phyloP scores from a whole-genome alignment of 1,140 invertebrate genomes.

The Pseudobourletiella spinata region DNA sequence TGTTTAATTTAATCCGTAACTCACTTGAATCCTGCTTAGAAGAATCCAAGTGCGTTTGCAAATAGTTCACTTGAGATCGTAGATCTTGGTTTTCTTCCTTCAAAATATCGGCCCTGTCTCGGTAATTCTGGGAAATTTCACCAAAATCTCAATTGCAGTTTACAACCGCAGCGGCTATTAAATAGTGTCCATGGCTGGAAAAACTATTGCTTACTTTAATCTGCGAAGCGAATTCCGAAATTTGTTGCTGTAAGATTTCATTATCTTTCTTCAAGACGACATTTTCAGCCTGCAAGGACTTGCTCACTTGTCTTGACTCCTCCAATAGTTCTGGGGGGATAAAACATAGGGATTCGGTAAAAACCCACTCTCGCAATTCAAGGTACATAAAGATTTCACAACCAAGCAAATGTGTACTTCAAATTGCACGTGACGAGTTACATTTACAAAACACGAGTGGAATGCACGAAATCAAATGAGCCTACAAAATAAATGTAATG shows the following conservation, averaged over 20 bases:
- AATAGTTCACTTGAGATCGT: slow-evolving; percentile 12
- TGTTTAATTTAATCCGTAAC: slow-evolving; percentile 14
- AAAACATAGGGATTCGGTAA: no score
- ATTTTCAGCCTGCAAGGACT: slow-evolving; percentile 19
- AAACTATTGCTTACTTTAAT: slow-evolving; percentile 22
- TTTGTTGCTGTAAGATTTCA: slow-evolving; percentile 18
- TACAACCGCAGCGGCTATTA: no score
- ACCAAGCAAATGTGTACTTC: no score
- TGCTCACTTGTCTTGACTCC: slow-evolving; percentile 25
- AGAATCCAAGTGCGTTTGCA: slow-evolving; percentile 14
- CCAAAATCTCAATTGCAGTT: no score
- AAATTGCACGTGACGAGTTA: no score
- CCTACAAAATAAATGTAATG: not conserved
- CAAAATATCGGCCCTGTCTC: slow-evolving; percentile 8
- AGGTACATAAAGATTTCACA: no score
- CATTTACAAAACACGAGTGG: not conserved
- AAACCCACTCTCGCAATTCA: no score
- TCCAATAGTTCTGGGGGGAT: slow-evolving; percentile 32
- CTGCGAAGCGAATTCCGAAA: slow-evolving; percentile 11
- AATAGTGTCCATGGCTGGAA: no score
- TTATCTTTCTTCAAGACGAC: slow-evolving; percentile 8
- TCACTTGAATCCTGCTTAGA: slow-evolving; percentile 5
- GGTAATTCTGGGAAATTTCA: not conserved
- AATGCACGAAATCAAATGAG: not conserved
- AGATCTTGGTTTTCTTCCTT: slow-evolving; percentile 16